Evolutionary conservation across 2,113 vertebrate genomes (phyloP), one percentile per base, ranked within the genome.

Genomic region (Ornithorhynchus anatinus): DNA sequence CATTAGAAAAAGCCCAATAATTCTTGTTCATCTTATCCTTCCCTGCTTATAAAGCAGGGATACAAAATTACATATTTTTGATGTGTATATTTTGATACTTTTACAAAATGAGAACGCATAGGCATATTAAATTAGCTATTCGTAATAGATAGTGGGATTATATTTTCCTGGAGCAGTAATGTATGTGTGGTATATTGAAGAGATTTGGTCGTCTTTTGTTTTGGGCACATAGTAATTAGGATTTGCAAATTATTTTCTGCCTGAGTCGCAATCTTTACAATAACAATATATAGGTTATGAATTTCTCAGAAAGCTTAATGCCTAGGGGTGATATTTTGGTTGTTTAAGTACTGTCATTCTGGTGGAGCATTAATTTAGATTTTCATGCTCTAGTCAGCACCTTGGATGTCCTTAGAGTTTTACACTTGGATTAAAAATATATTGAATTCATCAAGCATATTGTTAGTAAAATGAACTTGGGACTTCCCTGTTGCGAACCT

Each of bases 231-330:
- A 78, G 68, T 79, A 85, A 88, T 84, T 86, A 80, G 68, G 71
- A 88, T 75, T 76, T 88, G 84, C 69, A 84, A 87, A 87, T 84
- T 84, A 66, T 86, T 88, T 90, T 75, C 72, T 84, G 51, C 74
- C 78, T 84, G 75, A 80, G 84, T 82, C 79, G 70, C 73, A 73
- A 61, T 79, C 75, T 88, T 89, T 85, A 84, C 80, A 82, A 78
- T 85, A 90, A 87, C 71, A 84, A 84, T 84, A 83, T 84, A 78
- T 86, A 85, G 82, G 86, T 80, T 84, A 85, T 79, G 78, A 85
- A 75, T 69, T 87, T 87, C 78, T 69, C 61, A 80, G 81, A 79
- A 91, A 90, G 75, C 20, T 63, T 80, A 84, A 77, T 85, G 76
- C 82, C 69, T 82, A 25, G 43, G 77, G 76, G 70, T 77, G 77